These are phyloP conservation scores for Redunca redunca DNA, from an alignment of 2,113 vertebrate genomes.

Conservation along the genomic window DNA sequence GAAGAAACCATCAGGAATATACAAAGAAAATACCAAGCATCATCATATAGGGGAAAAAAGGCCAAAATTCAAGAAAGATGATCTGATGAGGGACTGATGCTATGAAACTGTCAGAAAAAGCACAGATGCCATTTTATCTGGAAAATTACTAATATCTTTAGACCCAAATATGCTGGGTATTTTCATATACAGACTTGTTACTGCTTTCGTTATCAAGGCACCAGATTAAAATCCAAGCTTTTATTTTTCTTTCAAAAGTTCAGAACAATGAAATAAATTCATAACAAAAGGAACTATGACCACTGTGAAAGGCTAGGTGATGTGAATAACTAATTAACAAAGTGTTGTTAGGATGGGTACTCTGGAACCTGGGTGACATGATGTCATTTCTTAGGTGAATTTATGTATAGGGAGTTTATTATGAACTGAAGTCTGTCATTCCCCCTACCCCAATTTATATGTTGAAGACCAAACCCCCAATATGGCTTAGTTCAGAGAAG, in stretches of 20 bases:
- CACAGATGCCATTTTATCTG: neutral
- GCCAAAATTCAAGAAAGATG: neutral
- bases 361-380: neutral
- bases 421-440: neutral
- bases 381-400: neutral
- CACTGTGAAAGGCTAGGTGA: neutral
- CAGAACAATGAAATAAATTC: neutral
- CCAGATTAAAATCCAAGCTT: neutral
- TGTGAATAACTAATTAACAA: neutral
- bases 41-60: neutral
- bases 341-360: neutral
- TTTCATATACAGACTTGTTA: neutral
- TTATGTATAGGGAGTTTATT: neutral
- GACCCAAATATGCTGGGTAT: neutral
- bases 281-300: neutral
- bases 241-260: neutral
- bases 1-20: neutral
- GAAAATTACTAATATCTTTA: slow-evolving; percentile 1
- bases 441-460: neutral
- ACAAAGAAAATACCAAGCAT: neutral
- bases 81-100: neutral
- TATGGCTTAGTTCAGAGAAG: neutral
- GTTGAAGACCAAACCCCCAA: neutral
- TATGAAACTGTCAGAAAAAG: neutral
- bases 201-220: neutral